Percentiles rank a stretch among this genome's conserved stretches.
These are phyloP conservation scores for Megalurothrips usitatus DNA, from an alignment of 2,888 invertebrate species.

Conservation along the genomic window DNA sequence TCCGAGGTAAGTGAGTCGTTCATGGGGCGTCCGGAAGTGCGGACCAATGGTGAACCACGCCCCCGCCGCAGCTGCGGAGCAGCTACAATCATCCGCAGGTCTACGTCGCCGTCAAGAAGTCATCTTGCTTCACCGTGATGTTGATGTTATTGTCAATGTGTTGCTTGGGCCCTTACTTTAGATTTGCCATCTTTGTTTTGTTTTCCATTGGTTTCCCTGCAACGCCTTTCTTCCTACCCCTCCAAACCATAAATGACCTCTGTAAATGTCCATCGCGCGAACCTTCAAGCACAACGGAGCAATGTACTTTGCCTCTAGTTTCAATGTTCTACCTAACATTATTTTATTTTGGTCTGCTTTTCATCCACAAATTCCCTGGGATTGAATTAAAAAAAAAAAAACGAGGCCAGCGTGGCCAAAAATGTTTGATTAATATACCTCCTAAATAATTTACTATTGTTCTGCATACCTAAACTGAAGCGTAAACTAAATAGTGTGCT, in stretches of 20 bases:
- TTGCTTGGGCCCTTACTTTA: slow-evolving; percentile 1
- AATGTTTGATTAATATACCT: not conserved
- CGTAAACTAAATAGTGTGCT: slow-evolving; percentile 11
- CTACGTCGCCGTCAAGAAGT: not conserved
- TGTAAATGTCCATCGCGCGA: no score
- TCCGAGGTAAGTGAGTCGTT: not conserved
- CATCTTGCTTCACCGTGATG: not conserved
- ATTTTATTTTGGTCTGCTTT: not conserved
- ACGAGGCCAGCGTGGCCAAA: not conserved
- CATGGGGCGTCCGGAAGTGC: not conserved
- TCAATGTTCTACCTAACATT: no score
- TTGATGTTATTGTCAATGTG: not conserved
- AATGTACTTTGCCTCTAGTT: no score
- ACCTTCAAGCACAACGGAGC: no score
- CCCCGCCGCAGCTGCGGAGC: not conserved
- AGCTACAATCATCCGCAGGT: not conserved
- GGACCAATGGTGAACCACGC: not conserved
- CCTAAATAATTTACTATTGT: not conserved
- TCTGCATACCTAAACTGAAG: not conserved
- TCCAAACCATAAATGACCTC: no score
- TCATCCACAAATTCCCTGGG: not conserved
- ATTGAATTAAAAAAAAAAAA: slow-evolving; percentile 3
- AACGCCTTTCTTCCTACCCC: no score
- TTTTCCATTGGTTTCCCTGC: not conserved
- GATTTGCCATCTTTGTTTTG: not conserved